Evolutionary conservation across 2,113 vertebrate species (phyloP), one percentile per base, ranked within the genome.

Genomic region (Sprattus sprattus): DNA sequence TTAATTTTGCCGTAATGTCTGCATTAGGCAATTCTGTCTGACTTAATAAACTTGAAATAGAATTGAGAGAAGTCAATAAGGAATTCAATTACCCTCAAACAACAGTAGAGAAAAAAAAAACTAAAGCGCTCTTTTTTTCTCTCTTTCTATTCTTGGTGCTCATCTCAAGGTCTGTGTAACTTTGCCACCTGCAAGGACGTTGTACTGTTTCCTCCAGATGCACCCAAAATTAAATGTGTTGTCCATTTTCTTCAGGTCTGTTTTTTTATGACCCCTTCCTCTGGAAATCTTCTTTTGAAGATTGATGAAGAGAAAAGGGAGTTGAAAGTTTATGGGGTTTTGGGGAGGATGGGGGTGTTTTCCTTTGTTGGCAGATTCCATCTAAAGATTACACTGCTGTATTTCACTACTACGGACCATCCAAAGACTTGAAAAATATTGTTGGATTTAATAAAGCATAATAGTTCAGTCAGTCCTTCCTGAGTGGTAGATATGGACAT

Each of bases 31-130:
- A 93, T 92, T 93, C 91, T 92, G 90, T 90, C 88, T 60, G 88
- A 89, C 91, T 93, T 93, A 95, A 94, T 94, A 93, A 92, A 93
- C 92, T 92, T 91, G 91, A 94, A 93, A 95, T 94, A 90, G 92
- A 94, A 94, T 90, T 91, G 92, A 92, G 91, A 89, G 94, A 94
- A 94, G 93, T 94, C 94, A 94, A 95, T 95, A 94, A 93, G 88
- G 91, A 93, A 94, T 93, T 94, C 87, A 93, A 93, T 95, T 94
- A 94, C 91, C 89, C 90, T 93, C 88, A 91, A 93, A 92, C 90
- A 91, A 89, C 91, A 91, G 86, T 84, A 86, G 71, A 78, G 25
- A 13, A 10, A 15, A 87, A 88, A 88, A 90, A 32, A 90, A 93
- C 91, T 89, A 90, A 13, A 87, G 87, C 25, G 84, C 87, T 86